Percentiles rank a stretch among this genome's conserved stretches.
These are phyloP conservation scores for Mohoua ochrocephala DNA, from an alignment of 2,113 vertebrate species.

Conservation along the genomic window DNA sequence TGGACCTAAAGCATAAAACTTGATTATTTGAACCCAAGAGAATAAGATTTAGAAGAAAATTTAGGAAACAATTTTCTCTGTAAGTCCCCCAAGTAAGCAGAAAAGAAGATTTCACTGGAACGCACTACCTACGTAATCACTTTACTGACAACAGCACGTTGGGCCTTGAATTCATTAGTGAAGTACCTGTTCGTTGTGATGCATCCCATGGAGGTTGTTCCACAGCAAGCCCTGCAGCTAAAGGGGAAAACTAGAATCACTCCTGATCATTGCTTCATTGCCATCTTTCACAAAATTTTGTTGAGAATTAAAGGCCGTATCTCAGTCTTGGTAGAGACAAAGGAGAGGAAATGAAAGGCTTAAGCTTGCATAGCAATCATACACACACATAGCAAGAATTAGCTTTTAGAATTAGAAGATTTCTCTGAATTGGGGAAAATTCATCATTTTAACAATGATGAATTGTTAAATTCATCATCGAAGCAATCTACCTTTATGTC, in stretches of 20 bases:
- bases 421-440: background rate
- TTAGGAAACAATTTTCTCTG: background rate
- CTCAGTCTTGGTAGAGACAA: background rate
- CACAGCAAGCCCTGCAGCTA: background rate
- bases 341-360: background rate
- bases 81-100: background rate
- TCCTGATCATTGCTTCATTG: background rate
- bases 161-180: background rate
- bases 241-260: background rate
- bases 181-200: background rate
- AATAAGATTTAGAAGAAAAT: background rate
- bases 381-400: background rate
- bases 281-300: background rate
- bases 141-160: background rate
- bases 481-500: background rate
- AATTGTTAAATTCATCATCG: too few relatives aligned
- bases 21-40: background rate
- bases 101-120: background rate
- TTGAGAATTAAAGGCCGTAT: background rate
- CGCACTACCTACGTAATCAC: fast-evolving
- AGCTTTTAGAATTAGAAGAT: background rate
- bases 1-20: background rate
- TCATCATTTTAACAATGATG: background rate
- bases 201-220: background rate
- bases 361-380: background rate